Base-by-base conservation (phyloP, 1,140 invertebrate genomes). In the Spodoptera frugiperda region DNA sequence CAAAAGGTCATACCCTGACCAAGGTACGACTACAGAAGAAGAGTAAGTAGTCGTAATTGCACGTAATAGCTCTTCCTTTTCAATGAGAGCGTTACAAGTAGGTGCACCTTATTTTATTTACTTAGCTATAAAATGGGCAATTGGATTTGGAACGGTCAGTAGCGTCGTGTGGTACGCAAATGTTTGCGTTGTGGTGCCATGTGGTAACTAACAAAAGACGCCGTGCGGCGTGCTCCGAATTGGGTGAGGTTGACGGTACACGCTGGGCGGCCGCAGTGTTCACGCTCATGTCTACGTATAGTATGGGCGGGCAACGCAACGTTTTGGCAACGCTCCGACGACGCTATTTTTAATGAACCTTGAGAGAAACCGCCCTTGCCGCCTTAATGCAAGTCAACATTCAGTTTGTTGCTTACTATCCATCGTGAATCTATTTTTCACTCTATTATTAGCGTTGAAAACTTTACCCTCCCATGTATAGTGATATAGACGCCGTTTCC, bases 311-410 rank as follows among this genome's bases (percentile, higher is more conserved):
- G 88, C 82, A 88, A 88, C 88, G 81, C 82, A 81, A 85, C 89
- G 70, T 77, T 91, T 91, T 92, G 90, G 90, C 91, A 93, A 84
- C 87, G 85, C 84, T 87, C 90, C 89, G 86, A 63, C 71, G 46
- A 80, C 85, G 90, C 91, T 93, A 93, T 92, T 92, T 92, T 91
- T 93, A 92, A 87, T 86, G 86, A 91, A 93, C 90, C 91, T 92
- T 93, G 90, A 92, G 87, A 91, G 79, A 88, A 91, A 88, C 91
- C 87, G 90, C 91, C 91, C 91, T 93, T 93, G 91, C 85, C 82
- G 84, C 82, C 83, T 84, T 85, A 90, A 86, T 89, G 78, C 86
- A 89, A 86, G 83, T 87, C 78, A 78, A 78, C 79, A 76, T 87
- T 85, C 81, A 77, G 71, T 82, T 73, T 53, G 61, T 79, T 44